phyloP scores from a whole-genome alignment of 1,140 invertebrate species.

The Heliconius melpomene region DNA sequence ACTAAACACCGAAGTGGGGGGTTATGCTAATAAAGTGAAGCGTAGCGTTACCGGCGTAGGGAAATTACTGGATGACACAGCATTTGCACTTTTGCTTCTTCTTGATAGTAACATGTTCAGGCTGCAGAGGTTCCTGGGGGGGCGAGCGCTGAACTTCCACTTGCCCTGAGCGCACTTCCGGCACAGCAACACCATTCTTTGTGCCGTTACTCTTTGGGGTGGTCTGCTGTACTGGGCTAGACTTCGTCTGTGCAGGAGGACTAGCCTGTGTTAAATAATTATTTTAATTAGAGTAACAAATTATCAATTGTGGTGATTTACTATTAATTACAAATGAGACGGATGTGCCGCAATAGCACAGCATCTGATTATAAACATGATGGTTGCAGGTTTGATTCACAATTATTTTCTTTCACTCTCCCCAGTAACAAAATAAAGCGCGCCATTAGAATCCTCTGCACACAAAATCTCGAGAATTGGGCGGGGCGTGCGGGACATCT shows the following conservation, averaged over 20 bases:
- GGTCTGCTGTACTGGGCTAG: slow-evolving; percentile 60
- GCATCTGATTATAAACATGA: not conserved
- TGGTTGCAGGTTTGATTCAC: no score
- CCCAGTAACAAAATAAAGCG: no score
- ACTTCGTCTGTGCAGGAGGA: slow-evolving; percentile 65
- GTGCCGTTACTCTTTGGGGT: slow-evolving; percentile 74
- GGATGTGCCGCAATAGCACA: no score
- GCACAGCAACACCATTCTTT: slow-evolving; percentile 69
- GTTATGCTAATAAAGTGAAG: slow-evolving; percentile 51
- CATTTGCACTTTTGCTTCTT: slow-evolving; percentile 95
- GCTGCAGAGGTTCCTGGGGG: slow-evolving; percentile 88
- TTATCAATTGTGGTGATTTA: not conserved
- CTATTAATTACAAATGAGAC: no score
- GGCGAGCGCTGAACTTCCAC: slow-evolving; percentile 89
- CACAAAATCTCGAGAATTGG: no score
- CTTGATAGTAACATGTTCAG: slow-evolving; percentile 92
- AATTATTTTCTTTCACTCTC: no score
- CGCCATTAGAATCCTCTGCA: no score
- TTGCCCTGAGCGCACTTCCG: slow-evolving; percentile 63
- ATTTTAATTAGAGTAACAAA: slow-evolving; percentile 4
- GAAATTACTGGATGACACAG: slow-evolving; percentile 91
- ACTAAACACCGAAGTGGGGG: slow-evolving; percentile 63
- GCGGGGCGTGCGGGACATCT: no score
- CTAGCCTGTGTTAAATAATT: slow-evolving; percentile 56
- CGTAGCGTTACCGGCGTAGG: slow-evolving; percentile 56